Base-by-base conservation (phyloP, 2,113 vertebrate genomes). In the Brachyistius frenatus region DNA sequence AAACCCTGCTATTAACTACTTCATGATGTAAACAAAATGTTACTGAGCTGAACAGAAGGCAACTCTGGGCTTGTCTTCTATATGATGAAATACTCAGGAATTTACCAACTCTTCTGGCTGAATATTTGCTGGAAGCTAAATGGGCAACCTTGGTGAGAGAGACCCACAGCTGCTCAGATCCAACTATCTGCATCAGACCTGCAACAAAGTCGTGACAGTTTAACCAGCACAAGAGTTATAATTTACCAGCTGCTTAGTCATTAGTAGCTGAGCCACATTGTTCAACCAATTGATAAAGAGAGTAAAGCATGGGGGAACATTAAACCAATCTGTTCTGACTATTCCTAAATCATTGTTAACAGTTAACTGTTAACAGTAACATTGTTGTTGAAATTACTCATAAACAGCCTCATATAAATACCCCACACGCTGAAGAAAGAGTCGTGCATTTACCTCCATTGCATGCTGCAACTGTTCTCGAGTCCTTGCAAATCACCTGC, bases 371-470 rank as follows among this genome's bases (percentile, higher is more conserved):
- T 2, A 41, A 53, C 8, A 47, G 1, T 32, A 11, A 7, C 30
- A 5, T 41, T 54, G 13, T 2, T 41, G 10, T 30, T 37, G 9
- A 71, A 50, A 16, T 30, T 0, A 57, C 23, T 23, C 23, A 23
- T 23, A 23, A 23, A 23, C 23, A 23, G 23, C 23, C 10, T 15
- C 7, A 41, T 3, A 54, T 33, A 60, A 71, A 73, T 8, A 44
- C 35, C 5, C 1, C 7, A 39, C 2, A 3, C 8, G 10, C 13
- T 9, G n/a, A 3, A 61, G 32, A 63, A 63, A 54, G 1, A 55
- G 44, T 70, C 7, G 30, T 33, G 1, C 4, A 47, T 68, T 76
- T 76, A 84, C 89, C 82, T 83, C 55, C 36, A 39, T 14, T 39
- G 33, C 57, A 58, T 60, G n/a, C 44, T 0, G 13, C 23, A 16